Percentiles rank a stretch among this genome's conserved stretches.
These are phyloP conservation scores for Acrobasis suavella DNA, from an alignment of 2,888 invertebrate species.

Conservation along the genomic window DNA sequence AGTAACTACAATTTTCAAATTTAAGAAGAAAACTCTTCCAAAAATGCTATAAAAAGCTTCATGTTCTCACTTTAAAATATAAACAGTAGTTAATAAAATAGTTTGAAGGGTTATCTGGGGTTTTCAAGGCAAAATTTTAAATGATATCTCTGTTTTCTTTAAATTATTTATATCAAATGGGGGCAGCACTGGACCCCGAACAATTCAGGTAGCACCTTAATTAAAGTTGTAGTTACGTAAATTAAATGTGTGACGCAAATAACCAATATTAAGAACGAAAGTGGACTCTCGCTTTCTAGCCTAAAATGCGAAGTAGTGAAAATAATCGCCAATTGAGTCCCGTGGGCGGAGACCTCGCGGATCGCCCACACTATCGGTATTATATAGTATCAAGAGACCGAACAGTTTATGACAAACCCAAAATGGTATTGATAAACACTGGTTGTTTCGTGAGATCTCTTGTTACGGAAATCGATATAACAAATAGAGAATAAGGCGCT, in stretches of 20 bases:
- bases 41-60: no score
- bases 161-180: no score
- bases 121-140: no score
- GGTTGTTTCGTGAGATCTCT: neutral
- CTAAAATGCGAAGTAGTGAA: slow-evolving; percentile 42
- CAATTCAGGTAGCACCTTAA: no score
- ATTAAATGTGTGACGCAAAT: slow-evolving; percentile 25
- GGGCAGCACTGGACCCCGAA: no score
- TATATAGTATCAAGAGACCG: neutral
- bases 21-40: slow-evolving; percentile 6
- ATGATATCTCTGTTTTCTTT: no score
- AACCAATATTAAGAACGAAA: slow-evolving; percentile 52
- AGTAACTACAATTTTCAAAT: slow-evolving; percentile 5
- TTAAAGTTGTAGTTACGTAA: no score
- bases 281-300: slow-evolving; percentile 62
- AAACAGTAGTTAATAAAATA: no score
- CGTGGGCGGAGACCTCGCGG: slow-evolving; percentile 26
- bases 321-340: slow-evolving; percentile 24
- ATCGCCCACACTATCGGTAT: slow-evolving; percentile 15
- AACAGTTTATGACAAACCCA: slow-evolving; percentile 5
- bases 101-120: no score
- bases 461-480: slow-evolving; percentile 1
- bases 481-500: neutral
- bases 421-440: slow-evolving; percentile 17
- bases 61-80: no score